Evolutionary conservation across 1,140 invertebrate genomes (phyloP).

Genomic region (Drosophila guanche): DNA sequence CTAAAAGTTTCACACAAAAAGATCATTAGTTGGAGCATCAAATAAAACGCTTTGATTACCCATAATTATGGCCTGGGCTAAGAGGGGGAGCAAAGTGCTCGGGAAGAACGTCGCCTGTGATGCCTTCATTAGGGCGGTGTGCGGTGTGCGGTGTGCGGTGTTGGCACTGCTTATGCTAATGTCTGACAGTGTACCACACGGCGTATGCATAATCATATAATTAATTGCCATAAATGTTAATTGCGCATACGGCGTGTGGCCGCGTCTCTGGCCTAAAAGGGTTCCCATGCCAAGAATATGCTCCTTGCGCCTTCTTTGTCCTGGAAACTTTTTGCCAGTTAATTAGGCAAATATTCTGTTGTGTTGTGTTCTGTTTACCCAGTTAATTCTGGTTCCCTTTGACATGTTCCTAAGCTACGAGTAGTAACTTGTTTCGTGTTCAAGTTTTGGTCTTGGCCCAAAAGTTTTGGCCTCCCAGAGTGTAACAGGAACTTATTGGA

Average conservation of each 20-base stretch:
- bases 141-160: conserved; percentile 9
- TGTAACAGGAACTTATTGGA: conserved; percentile 26
- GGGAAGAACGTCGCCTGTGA: conserved; percentile 28
- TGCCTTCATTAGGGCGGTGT: conserved; percentile 30
- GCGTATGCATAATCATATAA: conserved; percentile 68
- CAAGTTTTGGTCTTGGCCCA: conserved; percentile 17
- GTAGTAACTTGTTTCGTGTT: conserved; percentile 42
- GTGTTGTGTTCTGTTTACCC: conserved; percentile 36
- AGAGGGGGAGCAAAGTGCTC: conserved; percentile 8
- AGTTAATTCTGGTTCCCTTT: conserved; percentile 19
- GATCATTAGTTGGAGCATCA: conserved; percentile 69
- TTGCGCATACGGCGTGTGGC: conserved; percentile 75
- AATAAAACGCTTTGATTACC: conserved; percentile 75
- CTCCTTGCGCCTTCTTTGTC: conserved; percentile 30
- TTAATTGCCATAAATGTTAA: conserved; percentile 80
- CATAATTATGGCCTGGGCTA: conserved; percentile 60
- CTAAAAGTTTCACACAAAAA: conserved; percentile 41
- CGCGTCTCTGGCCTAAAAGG: conserved; percentile 17
- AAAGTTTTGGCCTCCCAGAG: conserved; percentile 8
- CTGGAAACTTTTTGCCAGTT: conserved; percentile 75
- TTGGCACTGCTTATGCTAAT: conserved; percentile 16
- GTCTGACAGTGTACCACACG: conserved; percentile 45
- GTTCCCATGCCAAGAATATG: conserved; percentile 14
- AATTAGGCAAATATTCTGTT: conserved; percentile 75
- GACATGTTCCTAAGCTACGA: conserved; percentile 53